Base-by-base conservation (phyloP, 2,113 vertebrate genomes). In the Sialia sialis region DNA sequence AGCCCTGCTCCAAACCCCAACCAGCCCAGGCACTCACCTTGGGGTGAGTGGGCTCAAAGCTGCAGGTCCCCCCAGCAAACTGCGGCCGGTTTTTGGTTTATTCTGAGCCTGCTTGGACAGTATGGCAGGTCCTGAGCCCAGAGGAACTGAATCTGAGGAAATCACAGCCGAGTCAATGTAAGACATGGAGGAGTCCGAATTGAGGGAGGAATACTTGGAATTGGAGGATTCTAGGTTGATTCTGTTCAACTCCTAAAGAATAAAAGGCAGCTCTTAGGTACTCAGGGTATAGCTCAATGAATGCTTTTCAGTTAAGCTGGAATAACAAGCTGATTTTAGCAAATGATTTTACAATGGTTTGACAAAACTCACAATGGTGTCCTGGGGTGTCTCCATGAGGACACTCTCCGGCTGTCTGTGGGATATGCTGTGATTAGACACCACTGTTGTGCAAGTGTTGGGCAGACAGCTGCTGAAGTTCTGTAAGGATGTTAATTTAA, bases 181-280 rank as follows among this genome's bases (percentile, higher is more conserved):
- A 96, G 99, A 99, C 96, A 99, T 97, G 2, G 99, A 98, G 77
- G 99, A 99, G 97, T 99, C 99, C 25, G 98, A 98, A 80, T 98
- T 99, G 97, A 99, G 95, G 64, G 98, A 98, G 62, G 98, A 98
- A 60, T 99, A 98, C 96, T 99, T 99, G 32, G 98, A 98, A 86
- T 99, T 99, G 70, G 99, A 99, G 30, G 99, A 99, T 97, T 99
- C 99, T 91, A 99, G 97, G 97, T 99, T 99, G 96, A 99, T 97
- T 96, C 99, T 98, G 94, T 99, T 99, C 87, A 99, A 89, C 96
- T 99, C 99, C 99, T 99, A 94, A 94, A 97, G 87, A 52, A 97
- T 1, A 54, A 89, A 96, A 97, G 87, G 92, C 94, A 92, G 90
- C 74, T 84, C 32, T 94, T 64, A 94, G 43, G 41, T 27, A 55